Base-by-base conservation (phyloP, 2,888 invertebrate species). In the Subacronicta megacephala region DNA sequence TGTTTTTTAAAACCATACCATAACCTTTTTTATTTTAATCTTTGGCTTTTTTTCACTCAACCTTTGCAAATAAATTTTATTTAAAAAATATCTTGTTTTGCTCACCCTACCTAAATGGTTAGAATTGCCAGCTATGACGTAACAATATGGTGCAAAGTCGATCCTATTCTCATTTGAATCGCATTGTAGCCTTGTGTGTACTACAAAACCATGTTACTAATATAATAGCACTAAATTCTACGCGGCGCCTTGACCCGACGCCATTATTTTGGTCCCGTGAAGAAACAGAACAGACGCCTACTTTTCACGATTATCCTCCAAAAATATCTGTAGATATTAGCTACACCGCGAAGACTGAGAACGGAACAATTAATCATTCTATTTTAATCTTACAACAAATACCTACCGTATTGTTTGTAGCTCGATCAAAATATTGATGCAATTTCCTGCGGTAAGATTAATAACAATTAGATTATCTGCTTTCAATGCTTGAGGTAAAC, bases 291-390 rank as follows among this genome's bases (percentile, higher is more conserved):
- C 52, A 38, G 49, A 37, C 23, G 23, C 29, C 23, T 36, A 56
- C 42, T 47, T 60, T 73, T 37, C 36, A 43, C 15, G 9, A 59
- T 31, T 62, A 50, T 56, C 12, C 15, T 56, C 53, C 47, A 4
- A 54, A 62, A 74, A 66, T 73, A 76, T 62, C 44, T 37, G n/a
- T n/a, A n/a, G n/a, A n/a, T n/a, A 46, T 7, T 52, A 42, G n/a
- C 37, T 41, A 51, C 20, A 23, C 18, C 18, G 13, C 13, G 51
- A 44, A 51, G 26, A 23, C 26, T 16, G 17, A 17, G 51, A 44
- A 51, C 62, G 49, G 52, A 65, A 73, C 65, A 53, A 73, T 73
- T 41, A 57, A 68, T 69, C 74, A 65, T 69, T 73, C 57, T 76
- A 65, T 69, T 73, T 73, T 40, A 47, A 65, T 44, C 55, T 18